A percentile compares a stretch with the other conserved stretches of the same genome.
These are phyloP conservation scores for Allophyes oxyacanthae DNA, from an alignment of 2,888 invertebrate genomes.

Conservation along the genomic window DNA sequence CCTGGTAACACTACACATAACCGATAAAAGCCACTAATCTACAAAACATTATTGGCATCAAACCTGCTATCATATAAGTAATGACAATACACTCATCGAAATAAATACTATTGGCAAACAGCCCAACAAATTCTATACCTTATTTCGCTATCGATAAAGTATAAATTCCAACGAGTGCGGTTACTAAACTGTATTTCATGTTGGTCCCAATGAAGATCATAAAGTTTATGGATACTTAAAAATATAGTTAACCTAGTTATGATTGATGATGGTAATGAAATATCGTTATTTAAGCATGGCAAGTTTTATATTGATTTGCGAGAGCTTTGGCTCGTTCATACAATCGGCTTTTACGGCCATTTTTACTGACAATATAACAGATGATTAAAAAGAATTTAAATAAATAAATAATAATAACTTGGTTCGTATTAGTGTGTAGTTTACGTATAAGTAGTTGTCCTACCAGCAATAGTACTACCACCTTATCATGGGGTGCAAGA, in stretches of 20 bases:
- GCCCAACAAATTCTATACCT: neutral
- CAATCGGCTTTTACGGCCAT: no score
- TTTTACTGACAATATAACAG: no score
- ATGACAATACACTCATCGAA: slow-evolving; percentile 35
- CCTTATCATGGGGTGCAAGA: no score
- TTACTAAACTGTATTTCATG: slow-evolving; percentile 17
- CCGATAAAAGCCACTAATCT: slow-evolving; percentile 47
- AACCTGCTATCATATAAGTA: slow-evolving; percentile 47
- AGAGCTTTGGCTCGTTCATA: neutral
- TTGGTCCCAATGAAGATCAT: slow-evolving; percentile 11
- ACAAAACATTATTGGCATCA: slow-evolving; percentile 53
- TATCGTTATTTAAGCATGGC: slow-evolving; percentile 19
- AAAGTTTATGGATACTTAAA: slow-evolving; percentile 40
- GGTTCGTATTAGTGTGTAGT: no score
- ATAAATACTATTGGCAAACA: slow-evolving; percentile 6
- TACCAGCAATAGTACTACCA: no score
- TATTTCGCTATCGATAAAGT: accelerated
- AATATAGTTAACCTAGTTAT: slow-evolving; percentile 41
- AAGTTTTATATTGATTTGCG: slow-evolving; percentile 8
- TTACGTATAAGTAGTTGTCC: no score
- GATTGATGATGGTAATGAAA: slow-evolving; percentile 31
- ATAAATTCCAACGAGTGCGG: neutral
- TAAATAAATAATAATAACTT: no score
- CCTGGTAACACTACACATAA: slow-evolving; percentile 13
- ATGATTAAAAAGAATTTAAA: no score